phyloP scores from a whole-genome alignment of 2,797 vertebrate genomes.

The Sebastes glaucus region DNA sequence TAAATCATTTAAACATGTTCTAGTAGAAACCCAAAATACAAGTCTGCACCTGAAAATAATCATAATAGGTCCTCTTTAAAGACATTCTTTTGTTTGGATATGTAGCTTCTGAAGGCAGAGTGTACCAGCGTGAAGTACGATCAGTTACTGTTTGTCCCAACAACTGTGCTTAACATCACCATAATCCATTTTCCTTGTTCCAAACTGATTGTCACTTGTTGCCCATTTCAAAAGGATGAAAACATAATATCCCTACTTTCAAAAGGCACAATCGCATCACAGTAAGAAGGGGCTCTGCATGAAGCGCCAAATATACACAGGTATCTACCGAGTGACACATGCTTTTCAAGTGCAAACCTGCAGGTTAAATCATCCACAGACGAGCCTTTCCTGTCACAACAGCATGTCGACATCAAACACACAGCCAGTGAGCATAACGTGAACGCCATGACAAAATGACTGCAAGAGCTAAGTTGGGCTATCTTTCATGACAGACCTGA shows the following conservation, averaged over 20 bases:
- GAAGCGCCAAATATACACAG: background rate
- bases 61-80: background rate
- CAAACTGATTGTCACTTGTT: background rate
- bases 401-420: background rate
- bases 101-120: background rate
- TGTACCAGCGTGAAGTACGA: background rate
- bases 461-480: background rate
- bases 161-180: background rate
- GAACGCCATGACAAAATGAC: background rate
- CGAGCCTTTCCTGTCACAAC: background rate
- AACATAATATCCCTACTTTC: background rate
- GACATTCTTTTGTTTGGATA: background rate
- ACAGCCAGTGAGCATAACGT: background rate
- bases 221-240: background rate
- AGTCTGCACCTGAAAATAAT: too few relatives aligned
- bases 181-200: background rate
- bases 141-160: background rate
- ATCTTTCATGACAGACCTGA: background rate
- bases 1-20: too few relatives aligned
- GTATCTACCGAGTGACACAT: conserved; percentile 5
- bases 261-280: background rate
- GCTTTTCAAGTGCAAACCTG: conserved; percentile 24
- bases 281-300: background rate
- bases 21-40: too few relatives aligned
- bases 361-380: conserved; percentile 25